Percentiles rank a stretch among this genome's conserved stretches.
These are phyloP conservation scores for Mola mola DNA, from an alignment of 2,113 vertebrate genomes.

Conservation along the genomic window DNA sequence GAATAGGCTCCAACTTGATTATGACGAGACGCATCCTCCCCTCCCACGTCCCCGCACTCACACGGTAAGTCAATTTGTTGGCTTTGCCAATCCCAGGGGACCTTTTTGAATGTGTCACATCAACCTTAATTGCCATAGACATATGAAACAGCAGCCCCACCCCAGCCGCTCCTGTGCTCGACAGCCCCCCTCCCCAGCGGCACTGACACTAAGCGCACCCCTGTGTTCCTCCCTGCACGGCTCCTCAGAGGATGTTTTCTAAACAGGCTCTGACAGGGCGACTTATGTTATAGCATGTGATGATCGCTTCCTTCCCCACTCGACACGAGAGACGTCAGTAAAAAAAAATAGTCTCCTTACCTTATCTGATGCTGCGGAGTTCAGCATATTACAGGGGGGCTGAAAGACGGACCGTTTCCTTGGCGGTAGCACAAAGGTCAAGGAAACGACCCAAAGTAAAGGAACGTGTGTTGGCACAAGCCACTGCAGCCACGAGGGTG, in stretches of 20 bases:
- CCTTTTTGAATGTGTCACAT: constrained; percentile 76
- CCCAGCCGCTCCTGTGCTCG: constrained; percentile 22
- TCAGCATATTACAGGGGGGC: constrained; percentile 52
- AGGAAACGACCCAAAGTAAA: constrained; percentile 47
- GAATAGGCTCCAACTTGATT: constrained; percentile 68
- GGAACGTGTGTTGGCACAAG: constrained; percentile 28
- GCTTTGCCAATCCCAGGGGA: constrained; percentile 73
- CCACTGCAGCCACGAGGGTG: constrained; percentile 9
- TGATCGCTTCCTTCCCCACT: constrained; percentile 47
- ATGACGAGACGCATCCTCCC: constrained; percentile 47
- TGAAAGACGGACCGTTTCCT: constrained; percentile 67
- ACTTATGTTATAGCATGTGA: constrained; percentile 54
- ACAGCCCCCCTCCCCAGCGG: constrained; percentile 63
- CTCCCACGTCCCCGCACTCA: constrained; percentile 48
- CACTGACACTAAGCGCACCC: constrained; percentile 74
- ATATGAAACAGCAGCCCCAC: constrained; percentile 64
- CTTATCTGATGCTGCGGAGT: constrained; percentile 58
- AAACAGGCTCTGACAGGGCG: constrained; percentile 70
- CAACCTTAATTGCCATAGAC: constrained; percentile 78
- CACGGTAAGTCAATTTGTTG: constrained; percentile 79
- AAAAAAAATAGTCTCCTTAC: constrained; percentile 24
- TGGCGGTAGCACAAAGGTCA: constrained; percentile 47
- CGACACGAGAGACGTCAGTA: constrained; percentile 12
- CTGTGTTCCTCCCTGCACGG: constrained; percentile 57
- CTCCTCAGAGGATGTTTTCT: constrained; percentile 63